Evolutionary conservation across 2,113 vertebrate species (phyloP).

Genomic region (Ceyx cyanopectus): DNA sequence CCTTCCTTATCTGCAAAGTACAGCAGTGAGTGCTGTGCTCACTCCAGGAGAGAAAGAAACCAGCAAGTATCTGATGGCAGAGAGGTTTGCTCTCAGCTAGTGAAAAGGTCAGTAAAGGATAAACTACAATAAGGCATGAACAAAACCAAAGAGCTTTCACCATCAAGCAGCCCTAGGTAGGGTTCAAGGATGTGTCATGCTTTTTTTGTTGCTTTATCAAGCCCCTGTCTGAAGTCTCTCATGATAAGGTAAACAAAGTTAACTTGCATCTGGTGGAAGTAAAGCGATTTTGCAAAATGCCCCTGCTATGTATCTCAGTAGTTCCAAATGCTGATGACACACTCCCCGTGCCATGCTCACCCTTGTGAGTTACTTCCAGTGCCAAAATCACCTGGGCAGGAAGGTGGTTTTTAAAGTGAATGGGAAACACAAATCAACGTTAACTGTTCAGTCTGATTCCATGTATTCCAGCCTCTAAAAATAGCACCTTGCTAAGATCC

Average conservation of each 20-base stretch:
- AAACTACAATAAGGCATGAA: neutral
- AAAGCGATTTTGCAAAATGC: neutral
- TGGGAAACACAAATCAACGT: neutral
- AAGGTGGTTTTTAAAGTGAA: neutral
- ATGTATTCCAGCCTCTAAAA: neutral
- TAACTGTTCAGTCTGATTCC: neutral
- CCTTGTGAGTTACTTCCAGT: neutral
- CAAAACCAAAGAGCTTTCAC: neutral
- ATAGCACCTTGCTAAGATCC: neutral
- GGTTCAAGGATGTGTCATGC: neutral
- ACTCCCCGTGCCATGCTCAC: neutral
- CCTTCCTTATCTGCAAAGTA: neutral
- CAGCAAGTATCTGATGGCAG: neutral
- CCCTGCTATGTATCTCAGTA: neutral
- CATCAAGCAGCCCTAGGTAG: neutral
- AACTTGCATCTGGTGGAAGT: neutral
- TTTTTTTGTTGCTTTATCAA: neutral
- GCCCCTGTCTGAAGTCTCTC: neutral
- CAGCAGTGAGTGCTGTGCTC: neutral
- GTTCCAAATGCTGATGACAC: neutral
- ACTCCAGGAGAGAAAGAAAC: neutral
- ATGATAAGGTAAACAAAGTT: neutral
- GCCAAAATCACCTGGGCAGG: neutral
- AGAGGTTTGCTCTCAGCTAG: neutral
- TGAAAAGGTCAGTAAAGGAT: neutral